Conservation (phyloP, 1,140 invertebrate genomes). For the Pogonomyrmex barbatus region DNA sequence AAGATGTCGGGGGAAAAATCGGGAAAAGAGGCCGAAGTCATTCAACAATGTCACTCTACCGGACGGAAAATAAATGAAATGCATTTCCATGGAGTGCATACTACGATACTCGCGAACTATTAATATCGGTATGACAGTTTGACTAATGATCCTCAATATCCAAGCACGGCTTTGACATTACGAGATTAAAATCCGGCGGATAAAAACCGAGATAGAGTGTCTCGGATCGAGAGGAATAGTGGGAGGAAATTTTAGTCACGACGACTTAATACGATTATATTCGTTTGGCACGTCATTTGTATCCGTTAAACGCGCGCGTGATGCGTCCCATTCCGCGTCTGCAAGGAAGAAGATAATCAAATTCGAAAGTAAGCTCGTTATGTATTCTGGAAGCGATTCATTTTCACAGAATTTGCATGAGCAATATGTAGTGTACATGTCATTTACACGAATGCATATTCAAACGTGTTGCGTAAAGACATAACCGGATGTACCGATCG, state of each 20-base stretch:
- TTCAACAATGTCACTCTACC: slow-evolving; percentile 84
- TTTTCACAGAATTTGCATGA: slow-evolving; percentile 19
- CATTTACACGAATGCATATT: neutral
- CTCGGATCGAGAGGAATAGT: slow-evolving; percentile 60
- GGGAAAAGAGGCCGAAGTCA: slow-evolving; percentile 79
- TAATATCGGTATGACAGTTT: slow-evolving; percentile 85
- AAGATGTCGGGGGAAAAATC: slow-evolving; percentile 65
- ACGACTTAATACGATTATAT: slow-evolving; percentile 74
- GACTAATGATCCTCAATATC: slow-evolving; percentile 84
- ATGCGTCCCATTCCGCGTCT: neutral
- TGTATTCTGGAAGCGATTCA: neutral
- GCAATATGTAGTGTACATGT: neutral
- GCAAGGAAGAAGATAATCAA: slow-evolving; percentile 32
- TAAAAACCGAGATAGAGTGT: slow-evolving; percentile 67
- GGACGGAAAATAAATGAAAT: slow-evolving; percentile 84
- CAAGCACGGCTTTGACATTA: slow-evolving; percentile 84
- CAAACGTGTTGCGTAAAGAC: neutral
- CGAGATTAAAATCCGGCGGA: slow-evolving; percentile 84
- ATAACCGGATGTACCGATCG: neutral
- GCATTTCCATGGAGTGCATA: slow-evolving; percentile 85
- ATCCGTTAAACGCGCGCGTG: slow-evolving; percentile 69
- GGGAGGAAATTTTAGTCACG: slow-evolving; percentile 56
- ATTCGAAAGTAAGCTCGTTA: slow-evolving; percentile 16
- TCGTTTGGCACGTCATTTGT: slow-evolving; percentile 76
- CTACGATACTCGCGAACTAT: slow-evolving; percentile 84